Percentiles rank a stretch among this genome's conserved stretches.
phyloP scores from a whole-genome alignment of 2,888 invertebrate genomes.

The Nemapogon koenigi region DNA sequence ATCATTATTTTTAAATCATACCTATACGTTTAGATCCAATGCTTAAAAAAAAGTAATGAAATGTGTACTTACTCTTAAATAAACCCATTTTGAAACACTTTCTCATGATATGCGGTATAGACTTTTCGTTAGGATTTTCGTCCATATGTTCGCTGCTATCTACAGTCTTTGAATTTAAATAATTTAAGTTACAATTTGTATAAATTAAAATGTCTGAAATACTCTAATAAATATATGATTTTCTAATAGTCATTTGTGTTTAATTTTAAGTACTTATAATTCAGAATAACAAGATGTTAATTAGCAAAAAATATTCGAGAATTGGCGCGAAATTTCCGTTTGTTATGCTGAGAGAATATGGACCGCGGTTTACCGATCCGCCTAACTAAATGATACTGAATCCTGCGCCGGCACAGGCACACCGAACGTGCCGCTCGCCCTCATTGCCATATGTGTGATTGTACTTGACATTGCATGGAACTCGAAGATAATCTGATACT shows the following conservation, averaged over 20 bases:
- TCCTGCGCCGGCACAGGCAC: slow-evolving; percentile 22
- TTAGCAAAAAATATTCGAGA: too few relatives aligned
- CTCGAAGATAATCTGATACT: slow-evolving; percentile 1
- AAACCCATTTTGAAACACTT: slow-evolving; percentile 60
- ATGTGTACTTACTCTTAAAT: slow-evolving; percentile 48
- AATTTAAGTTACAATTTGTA: too few relatives aligned
- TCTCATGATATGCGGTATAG: slow-evolving; percentile 45
- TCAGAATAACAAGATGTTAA: too few relatives aligned
- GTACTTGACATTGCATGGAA: slow-evolving; percentile 5
- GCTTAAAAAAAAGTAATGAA: background rate
- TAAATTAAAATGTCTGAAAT: too few relatives aligned
- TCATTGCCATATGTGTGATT: slow-evolving; percentile 36
- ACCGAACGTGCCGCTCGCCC: slow-evolving; percentile 24
- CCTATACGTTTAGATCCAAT: too few relatives aligned
- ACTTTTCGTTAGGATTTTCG: slow-evolving; percentile 1
- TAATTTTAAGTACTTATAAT: too few relatives aligned
- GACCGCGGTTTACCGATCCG: slow-evolving; percentile 8
- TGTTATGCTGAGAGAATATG: too few relatives aligned
- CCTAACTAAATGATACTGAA: slow-evolving; percentile 28
- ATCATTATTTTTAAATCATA: too few relatives aligned
- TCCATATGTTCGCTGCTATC: background rate
- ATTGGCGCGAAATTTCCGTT: too few relatives aligned
- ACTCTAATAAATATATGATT: too few relatives aligned
- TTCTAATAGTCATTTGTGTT: too few relatives aligned
- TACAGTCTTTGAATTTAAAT: background rate